A percentile compares a stretch with the other conserved stretches of the same genome.
phyloP scores from a whole-genome alignment of 2,113 vertebrate species.

The Bucco capensis region DNA sequence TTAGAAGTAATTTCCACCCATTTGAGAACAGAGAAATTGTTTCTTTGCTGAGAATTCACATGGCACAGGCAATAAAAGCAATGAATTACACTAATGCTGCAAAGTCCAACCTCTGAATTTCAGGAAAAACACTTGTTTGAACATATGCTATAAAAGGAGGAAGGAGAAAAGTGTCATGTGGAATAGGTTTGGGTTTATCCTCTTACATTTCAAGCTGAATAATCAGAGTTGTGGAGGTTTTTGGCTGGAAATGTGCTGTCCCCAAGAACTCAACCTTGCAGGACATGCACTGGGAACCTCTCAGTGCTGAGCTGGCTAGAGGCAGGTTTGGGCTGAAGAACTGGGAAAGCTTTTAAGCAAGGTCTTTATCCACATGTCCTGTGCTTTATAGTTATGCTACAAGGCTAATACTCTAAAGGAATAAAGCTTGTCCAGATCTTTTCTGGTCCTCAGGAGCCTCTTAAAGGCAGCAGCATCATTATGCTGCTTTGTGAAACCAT shows the following conservation, averaged over 20 bases:
- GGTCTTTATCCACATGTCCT: background rate
- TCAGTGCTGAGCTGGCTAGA: background rate
- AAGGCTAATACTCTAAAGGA: background rate
- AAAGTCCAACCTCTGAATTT: background rate
- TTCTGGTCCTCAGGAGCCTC: background rate
- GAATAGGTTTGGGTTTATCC: background rate
- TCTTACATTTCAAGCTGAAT: background rate
- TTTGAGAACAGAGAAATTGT: background rate
- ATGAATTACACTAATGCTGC: background rate
- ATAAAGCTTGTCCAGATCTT: background rate
- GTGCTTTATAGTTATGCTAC: background rate
- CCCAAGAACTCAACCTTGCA: background rate
- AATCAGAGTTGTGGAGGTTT: background rate
- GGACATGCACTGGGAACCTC: fast-evolving
- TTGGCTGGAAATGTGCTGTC: background rate
- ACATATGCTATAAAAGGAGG: background rate
- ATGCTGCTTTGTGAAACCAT: background rate
- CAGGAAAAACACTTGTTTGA: background rate
- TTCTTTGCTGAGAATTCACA: background rate
- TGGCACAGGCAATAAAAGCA: fast-evolving
- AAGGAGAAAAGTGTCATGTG: background rate
- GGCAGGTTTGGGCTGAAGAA: background rate
- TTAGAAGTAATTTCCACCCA: background rate
- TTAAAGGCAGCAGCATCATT: background rate
- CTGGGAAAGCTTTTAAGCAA: background rate